These are phyloP conservation scores for Erpetoichthys calabaricus DNA, from an alignment of 2,797 vertebrate genomes.

Conservation along the genomic window DNA sequence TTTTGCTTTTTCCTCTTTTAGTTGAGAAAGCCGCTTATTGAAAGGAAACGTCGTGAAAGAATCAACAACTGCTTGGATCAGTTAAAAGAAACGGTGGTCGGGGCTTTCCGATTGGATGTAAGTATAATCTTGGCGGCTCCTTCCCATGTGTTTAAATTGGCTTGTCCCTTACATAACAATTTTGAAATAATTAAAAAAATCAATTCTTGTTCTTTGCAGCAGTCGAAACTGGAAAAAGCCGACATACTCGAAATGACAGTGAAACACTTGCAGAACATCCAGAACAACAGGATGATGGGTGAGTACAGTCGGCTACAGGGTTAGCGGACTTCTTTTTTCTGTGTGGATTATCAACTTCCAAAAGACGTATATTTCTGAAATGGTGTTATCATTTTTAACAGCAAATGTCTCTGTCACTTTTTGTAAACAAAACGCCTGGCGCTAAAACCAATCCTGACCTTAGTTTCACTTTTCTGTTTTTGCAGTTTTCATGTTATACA, in stretches of 20 bases:
- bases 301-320: slow-evolving; percentile 23
- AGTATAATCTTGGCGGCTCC: slow-evolving; percentile 28
- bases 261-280: slow-evolving; percentile 76
- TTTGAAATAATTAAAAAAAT: slow-evolving; percentile 3
- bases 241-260: slow-evolving; percentile 85
- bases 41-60: slow-evolving; percentile 73
- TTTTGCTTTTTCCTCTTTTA: slow-evolving; percentile 22
- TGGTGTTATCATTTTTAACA: too few relatives aligned
- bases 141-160: not conserved
- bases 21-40: slow-evolving; percentile 76
- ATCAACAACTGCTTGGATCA: slow-evolving; percentile 79
- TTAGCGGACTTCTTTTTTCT: too few relatives aligned
- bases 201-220: slow-evolving; percentile 41
- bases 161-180: not conserved
- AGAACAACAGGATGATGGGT: slow-evolving; percentile 56
- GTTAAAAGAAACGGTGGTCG: slow-evolving; percentile 71
- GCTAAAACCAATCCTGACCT: too few relatives aligned
- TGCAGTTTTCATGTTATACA: too few relatives aligned
- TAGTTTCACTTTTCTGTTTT: too few relatives aligned
- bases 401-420: too few relatives aligned
- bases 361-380: too few relatives aligned
- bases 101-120: slow-evolving; percentile 70
- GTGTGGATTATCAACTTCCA: too few relatives aligned
- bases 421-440: too few relatives aligned
- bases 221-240: slow-evolving; percentile 79